Conservation (phyloP, 2,888 invertebrate species). For the Heteromurus nitidus region DNA sequence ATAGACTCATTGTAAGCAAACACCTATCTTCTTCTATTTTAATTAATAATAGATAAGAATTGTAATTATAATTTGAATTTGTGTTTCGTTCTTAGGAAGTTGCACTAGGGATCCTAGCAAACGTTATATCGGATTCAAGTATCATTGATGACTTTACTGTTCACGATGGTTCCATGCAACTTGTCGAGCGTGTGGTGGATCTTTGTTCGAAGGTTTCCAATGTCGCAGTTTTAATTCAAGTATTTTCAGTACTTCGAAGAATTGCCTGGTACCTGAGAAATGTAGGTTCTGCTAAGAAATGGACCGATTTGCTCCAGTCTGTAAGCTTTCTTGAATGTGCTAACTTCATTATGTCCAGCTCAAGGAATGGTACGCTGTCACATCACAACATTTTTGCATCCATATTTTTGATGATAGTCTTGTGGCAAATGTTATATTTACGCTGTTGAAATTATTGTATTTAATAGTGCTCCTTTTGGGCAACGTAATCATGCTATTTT, state of each 20-base stretch:
- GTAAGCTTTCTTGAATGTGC: conserved; percentile 77
- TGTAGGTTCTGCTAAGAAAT: conserved; percentile 78
- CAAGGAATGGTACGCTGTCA: conserved; percentile 81
- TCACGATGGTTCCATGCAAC: conserved; percentile 79
- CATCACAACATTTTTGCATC: too few relatives aligned
- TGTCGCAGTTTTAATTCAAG: conserved; percentile 65
- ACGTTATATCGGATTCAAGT: conserved; percentile 84
- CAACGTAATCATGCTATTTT: conserved; percentile 66
- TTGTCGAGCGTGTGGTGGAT: conserved; percentile 78
- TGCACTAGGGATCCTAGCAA: conserved; percentile 87
- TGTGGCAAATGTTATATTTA: too few relatives aligned
- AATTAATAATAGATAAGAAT: not conserved
- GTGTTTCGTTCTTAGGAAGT: conserved; percentile 80
- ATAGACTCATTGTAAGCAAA: conserved; percentile 79
- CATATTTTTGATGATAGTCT: too few relatives aligned
- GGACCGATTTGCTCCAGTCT: conserved; percentile 74
- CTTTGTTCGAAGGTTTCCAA: conserved; percentile 47
- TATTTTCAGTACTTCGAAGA: conserved; percentile 82
- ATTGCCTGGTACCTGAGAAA: conserved; percentile 84
- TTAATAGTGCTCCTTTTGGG: conserved; percentile 67
- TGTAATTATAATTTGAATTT: not conserved
- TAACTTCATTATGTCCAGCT: conserved; percentile 84
- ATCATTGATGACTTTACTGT: conserved; percentile 79
- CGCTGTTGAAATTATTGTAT: not conserved
- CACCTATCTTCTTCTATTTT: too few relatives aligned